These are phyloP conservation scores for Cygnus atratus DNA, from an alignment of 2,113 vertebrate genomes.

Conservation along the genomic window DNA sequence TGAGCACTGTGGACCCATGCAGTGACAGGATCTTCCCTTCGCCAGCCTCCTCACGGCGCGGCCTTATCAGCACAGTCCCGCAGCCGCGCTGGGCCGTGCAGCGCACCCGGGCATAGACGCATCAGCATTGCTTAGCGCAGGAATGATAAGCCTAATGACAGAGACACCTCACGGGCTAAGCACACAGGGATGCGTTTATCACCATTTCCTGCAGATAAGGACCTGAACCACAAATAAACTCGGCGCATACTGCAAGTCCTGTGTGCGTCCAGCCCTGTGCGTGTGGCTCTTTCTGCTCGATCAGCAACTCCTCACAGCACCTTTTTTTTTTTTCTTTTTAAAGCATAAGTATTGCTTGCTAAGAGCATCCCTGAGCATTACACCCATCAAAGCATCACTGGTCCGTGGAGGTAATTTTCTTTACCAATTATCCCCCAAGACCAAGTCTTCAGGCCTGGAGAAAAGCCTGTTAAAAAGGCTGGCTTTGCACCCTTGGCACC, in stretches of 20 bases:
- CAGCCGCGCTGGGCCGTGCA: accelerated
- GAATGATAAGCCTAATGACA: accelerated
- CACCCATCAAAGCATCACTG: accelerated
- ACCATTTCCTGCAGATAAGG: background rate
- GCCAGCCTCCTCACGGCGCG: accelerated
- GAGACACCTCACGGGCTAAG: background rate
- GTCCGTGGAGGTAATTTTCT: accelerated
- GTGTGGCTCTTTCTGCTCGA: accelerated
- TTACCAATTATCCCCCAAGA: background rate
- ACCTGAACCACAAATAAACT: background rate
- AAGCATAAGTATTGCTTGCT: accelerated
- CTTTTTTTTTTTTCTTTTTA: background rate
- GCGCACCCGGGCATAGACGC: accelerated
- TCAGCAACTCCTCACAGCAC: background rate
- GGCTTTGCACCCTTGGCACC: background rate
- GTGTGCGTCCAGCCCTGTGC: accelerated
- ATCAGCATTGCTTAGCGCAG: accelerated
- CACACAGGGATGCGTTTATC: background rate
- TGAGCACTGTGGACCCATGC: accelerated
- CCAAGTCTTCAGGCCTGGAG: background rate
- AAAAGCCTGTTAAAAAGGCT: background rate
- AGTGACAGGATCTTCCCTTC: background rate
- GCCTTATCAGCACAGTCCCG: background rate
- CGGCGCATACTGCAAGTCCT: accelerated
- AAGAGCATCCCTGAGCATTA: background rate